phyloP scores from a whole-genome alignment of 2,113 vertebrate genomes.

The Oostethus manadensis region DNA sequence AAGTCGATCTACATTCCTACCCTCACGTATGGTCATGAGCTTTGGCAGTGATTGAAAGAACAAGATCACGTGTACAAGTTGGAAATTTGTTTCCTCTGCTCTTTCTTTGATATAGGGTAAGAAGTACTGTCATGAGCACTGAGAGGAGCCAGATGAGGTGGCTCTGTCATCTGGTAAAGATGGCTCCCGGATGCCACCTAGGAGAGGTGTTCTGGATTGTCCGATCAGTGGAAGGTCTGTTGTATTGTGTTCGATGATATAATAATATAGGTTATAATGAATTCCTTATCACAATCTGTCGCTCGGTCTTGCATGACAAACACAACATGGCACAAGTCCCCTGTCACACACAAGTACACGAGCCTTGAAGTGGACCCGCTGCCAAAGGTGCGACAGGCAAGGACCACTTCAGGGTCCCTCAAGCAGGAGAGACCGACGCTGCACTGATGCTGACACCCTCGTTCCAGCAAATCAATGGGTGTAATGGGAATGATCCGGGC shows the following conservation, averaged over 20 bases:
- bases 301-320: slow-evolving; percentile 31
- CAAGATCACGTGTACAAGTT: no score
- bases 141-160: no score
- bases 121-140: no score
- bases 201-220: no score
- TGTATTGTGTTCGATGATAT: not conserved
- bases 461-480: slow-evolving; percentile 22
- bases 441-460: slow-evolving; percentile 26
- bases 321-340: slow-evolving; percentile 26
- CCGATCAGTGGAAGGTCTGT: no score
- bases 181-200: no score
- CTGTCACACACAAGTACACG: slow-evolving; percentile 28
- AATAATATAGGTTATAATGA: slow-evolving; percentile 11
- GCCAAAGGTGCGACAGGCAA: slow-evolving; percentile 33
- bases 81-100: no score
- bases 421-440: slow-evolving; percentile 15
- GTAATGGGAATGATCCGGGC: slow-evolving; percentile 6
- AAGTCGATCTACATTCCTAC: no score
- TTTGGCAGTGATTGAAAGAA: no score
- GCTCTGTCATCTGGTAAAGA: no score
- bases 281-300: slow-evolving; percentile 25
- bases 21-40: no score
- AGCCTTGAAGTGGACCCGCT: slow-evolving; percentile 35
- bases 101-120: no score
- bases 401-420: slow-evolving; percentile 26